A percentile compares a stretch with the other conserved stretches of the same genome.
Conservation (phyloP, 2,113 vertebrate genomes). For the Spheniscus mendiculus region DNA sequence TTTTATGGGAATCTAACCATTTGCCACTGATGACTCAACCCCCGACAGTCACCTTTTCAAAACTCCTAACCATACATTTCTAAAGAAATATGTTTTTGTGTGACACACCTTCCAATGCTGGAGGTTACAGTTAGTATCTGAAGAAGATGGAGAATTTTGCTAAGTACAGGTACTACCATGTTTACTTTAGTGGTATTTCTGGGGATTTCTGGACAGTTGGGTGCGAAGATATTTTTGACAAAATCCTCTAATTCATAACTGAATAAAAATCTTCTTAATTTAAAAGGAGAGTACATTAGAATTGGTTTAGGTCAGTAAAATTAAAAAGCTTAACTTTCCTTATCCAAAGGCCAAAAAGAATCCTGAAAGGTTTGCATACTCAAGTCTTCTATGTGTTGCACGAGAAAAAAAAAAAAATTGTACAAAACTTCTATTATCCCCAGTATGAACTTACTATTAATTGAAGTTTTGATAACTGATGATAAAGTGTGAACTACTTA, state of each 20-base stretch:
- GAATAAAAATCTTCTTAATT: background rate
- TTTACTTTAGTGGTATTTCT: background rate
- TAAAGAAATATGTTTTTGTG: conserved; percentile 44
- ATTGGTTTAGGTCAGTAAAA: background rate
- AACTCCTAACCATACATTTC: conserved; percentile 49
- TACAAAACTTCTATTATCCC: background rate
- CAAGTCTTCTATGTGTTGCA: background rate
- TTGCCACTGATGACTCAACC: conserved; percentile 80
- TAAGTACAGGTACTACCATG: background rate
- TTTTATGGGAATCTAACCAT: conserved; percentile 80
- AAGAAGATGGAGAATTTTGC: conserved; percentile 21
- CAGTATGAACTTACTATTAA: background rate
- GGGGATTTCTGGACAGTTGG: background rate
- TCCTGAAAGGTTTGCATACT: background rate
- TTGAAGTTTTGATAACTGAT: background rate
- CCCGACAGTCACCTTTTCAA: conserved; percentile 74
- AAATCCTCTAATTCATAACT: background rate
- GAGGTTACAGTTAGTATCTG: conserved; percentile 41
- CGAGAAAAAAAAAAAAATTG: background rate
- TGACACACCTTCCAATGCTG: conserved; percentile 1
- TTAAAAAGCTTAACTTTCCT: background rate
- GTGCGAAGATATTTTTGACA: background rate
- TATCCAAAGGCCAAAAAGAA: background rate
- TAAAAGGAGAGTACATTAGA: background rate
- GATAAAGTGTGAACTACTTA: background rate